Base-by-base conservation (phyloP, 2,113 vertebrate genomes). In the Dasyornis broadbenti region DNA sequence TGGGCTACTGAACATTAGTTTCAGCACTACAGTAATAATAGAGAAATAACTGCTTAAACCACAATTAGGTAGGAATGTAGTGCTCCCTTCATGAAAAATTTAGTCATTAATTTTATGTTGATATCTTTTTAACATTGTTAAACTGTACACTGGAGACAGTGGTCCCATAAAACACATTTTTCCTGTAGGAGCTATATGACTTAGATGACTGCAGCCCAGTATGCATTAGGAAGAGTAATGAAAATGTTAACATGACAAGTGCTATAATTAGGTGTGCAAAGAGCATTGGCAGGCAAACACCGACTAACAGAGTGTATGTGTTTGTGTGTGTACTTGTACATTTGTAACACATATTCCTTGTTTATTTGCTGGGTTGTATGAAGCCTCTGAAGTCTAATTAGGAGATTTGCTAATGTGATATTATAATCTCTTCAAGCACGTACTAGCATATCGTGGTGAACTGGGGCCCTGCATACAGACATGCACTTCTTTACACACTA, bases 71-170 rank as follows among this genome's bases (percentile, higher is more conserved):
- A 71, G 68, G 86, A 97, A 88, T 27, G 49, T 88, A 92, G 87
- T 73, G 59, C 69, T 95, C 47, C 63, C 94, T 97, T 83, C 53
- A 20, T 96, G 86, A 94, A 91, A 94, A 93, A 96, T 81, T 31
- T 50, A 94, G 30, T 66, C 86, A 96, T 95, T 96, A 94, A 91
- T 95, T 97, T 96, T 94, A 92, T 96, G 68, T 86, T 96, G 92
- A 66, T 80, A 94, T 94, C 77, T 87, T 95, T 95, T 94, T 88
- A 97, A 81, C 40, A 70, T 93, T 93, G 89, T 88, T 97, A 94
- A 96, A 90, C 69, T 92, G 77, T 83, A 53, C 83, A 24, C 77
- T 63, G n/a, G 76, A 93, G 86, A 82, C 65, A 82, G 52, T 76
- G 79, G 65, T 94, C 84, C 89, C 76, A 94, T 89, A 89, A 96